Base-by-base conservation (phyloP, 2,797 vertebrate genomes). In the Cheirogaleus major region DNA sequence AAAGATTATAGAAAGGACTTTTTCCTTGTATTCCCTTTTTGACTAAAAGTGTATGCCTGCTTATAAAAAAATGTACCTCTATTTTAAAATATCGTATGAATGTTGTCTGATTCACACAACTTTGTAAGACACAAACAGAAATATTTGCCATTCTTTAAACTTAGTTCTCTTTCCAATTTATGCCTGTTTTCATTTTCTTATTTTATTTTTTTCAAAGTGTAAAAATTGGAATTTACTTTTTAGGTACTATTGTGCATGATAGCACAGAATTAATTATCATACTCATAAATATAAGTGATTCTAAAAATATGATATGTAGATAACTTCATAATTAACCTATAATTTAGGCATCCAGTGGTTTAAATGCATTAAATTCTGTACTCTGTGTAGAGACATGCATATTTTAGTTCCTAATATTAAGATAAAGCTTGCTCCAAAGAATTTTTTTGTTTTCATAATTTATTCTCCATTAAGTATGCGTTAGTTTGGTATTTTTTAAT, bases 391-490 rank as follows among this genome's bases (percentile, higher is more conserved):
- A 85, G 15, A 83, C 1, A 30, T n/a, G 12, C n/a, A 82, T 41
- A 52, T 50, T 32, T 3, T 22, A 92, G 20, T 72, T 79, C 45
- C 30, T 75, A 88, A 83, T 76, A 65, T 73, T 82, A 82, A 94
- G 12, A 85, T 75, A 89, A 72, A 96, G 25, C 22, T 88, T 9
- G 17, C 55, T 65, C 18, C 23, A 90, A 92, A 67, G 11, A 25
- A 52, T n/a, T 63, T 70, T 76, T 91, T 89, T 88, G 59, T 89
- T 97, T 95, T 81, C 50, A 45, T 85, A 82, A 78, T 72, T 93
- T 70, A 61, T 75, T 75, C 89, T 38, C 35, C 73, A 76, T 89
- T 48, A 76, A 81, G 38, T 86, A 81, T 75, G 38, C 55, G 65
- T 91, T 89, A 43, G 89, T 87, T 93, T 93, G 52, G 7, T n/a